These are phyloP conservation scores for Umimayanthus chanpuru DNA, from an alignment of 92 coral and sea anemone genomes.

Conservation along the genomic window DNA sequence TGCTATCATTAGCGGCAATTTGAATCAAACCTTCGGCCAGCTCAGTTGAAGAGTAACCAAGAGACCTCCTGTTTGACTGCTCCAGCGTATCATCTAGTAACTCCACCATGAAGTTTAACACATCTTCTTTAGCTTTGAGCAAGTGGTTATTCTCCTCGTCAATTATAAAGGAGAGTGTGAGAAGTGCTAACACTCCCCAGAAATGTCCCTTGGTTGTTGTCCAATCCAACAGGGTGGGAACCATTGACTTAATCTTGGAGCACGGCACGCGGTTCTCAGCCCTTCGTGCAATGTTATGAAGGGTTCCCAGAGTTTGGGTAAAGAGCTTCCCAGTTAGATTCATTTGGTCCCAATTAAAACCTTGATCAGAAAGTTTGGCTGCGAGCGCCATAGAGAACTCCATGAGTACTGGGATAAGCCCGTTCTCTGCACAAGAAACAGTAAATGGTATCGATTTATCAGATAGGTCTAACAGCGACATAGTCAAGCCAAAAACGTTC, in stretches of 20 bases:
- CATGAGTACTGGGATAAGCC: constrained; percentile 20
- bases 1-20: constrained; percentile 75
- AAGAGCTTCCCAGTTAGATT: constrained; percentile 28
- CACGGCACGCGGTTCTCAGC: constrained; percentile 27
- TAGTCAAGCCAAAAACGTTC: constrained; percentile 25
- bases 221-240: constrained; percentile 41
- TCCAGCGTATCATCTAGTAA: constrained; percentile 50
- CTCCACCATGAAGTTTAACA: constrained; percentile 53
- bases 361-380: constrained; percentile 37
- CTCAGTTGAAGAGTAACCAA: constrained; percentile 69
- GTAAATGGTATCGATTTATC: constrained; percentile 23
- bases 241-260: constrained; percentile 23
- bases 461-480: constrained; percentile 23
- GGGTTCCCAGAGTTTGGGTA: constrained; percentile 36
- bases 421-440: constrained; percentile 29
- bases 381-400: constrained; percentile 37
- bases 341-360: constrained; percentile 23
- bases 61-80: constrained; percentile 31
- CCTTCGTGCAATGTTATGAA: constrained; percentile 40
- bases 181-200: constrained; percentile 28
- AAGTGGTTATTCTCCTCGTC: constrained; percentile 31
- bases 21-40: constrained; percentile 82
- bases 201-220: constrained; percentile 27
- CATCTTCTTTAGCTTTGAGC: constrained; percentile 37
- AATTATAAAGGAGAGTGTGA: constrained; percentile 27